These are phyloP conservation scores for Lysandra coridon DNA, from an alignment of 2,888 invertebrate genomes.

Conservation along the genomic window DNA sequence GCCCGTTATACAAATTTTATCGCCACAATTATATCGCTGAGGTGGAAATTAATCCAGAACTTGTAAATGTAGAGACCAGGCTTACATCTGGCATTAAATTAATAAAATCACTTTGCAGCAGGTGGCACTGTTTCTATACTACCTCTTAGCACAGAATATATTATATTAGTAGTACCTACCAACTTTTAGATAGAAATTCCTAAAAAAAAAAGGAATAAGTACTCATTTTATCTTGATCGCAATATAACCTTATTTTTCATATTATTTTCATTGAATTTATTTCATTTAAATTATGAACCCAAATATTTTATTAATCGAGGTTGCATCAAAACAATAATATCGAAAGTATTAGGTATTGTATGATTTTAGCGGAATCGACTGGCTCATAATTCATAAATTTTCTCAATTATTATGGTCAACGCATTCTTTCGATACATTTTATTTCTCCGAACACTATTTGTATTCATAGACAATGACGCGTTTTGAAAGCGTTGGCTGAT, in stretches of 20 bases:
- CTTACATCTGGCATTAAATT: neutral
- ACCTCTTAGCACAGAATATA: neutral
- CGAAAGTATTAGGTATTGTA: too few species aligned
- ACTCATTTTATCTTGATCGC: neutral
- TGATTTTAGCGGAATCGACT: neutral
- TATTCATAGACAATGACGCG: slow-evolving; percentile 27
- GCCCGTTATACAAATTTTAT: slow-evolving; percentile 1
- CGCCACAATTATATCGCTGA: neutral
- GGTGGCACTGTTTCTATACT: neutral
- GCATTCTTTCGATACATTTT: slow-evolving; percentile 13
- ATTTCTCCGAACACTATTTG: slow-evolving; percentile 24
- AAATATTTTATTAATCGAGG: too few species aligned
- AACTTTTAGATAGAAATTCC: neutral
- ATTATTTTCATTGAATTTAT: too few species aligned
- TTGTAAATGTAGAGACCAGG: neutral
- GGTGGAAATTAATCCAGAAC: neutral
- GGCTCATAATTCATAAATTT: neutral
- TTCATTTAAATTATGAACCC: too few species aligned
- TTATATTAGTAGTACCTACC: too few species aligned
- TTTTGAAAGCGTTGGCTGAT: slow-evolving; percentile 43
- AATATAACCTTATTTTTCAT: too few species aligned
- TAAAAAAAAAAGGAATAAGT: neutral
- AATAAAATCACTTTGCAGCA: neutral
- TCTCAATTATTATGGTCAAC: slow-evolving; percentile 2
- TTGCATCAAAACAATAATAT: too few species aligned